Percentiles rank a stretch among this genome's conserved stretches.
Conservation (phyloP, 2,113 vertebrate species). For the Pithys albifrons region DNA sequence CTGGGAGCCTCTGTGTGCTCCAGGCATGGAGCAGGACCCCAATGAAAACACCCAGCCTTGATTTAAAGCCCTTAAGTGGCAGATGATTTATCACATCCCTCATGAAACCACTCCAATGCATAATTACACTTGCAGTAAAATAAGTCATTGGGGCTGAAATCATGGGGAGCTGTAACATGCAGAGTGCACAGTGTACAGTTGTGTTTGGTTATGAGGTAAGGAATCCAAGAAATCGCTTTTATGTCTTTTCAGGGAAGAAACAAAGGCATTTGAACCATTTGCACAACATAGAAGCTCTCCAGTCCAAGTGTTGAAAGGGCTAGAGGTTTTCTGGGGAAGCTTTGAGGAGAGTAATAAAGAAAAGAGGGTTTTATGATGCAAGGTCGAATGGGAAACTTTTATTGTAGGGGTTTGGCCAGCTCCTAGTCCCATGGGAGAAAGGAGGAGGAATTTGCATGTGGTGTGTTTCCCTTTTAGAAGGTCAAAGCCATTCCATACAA, state of each 20-base stretch:
- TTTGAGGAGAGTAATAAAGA: conserved; percentile 25
- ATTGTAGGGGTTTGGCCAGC: not conserved
- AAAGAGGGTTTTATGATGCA: not conserved
- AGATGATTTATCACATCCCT: conserved; percentile 20
- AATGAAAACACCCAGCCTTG: not conserved
- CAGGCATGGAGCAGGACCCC: not conserved
- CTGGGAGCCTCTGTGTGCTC: not conserved
- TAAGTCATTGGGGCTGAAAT: not conserved
- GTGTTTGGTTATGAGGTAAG: not conserved
- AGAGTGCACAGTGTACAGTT: not conserved
- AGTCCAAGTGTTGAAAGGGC: not conserved
- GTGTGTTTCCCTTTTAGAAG: not conserved
- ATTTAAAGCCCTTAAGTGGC: conserved; percentile 2
- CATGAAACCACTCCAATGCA: not conserved
- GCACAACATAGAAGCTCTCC: not conserved
- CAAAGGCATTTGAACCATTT: not conserved
- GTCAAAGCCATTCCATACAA: conserved; percentile 42
- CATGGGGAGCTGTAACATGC: not conserved
- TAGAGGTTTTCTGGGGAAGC: conserved; percentile 4
- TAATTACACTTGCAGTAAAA: conserved; percentile 40
- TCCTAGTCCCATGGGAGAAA: not conserved
- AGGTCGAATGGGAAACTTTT: not conserved
- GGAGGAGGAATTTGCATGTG: not conserved
- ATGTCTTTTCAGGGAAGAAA: conserved; percentile 22
- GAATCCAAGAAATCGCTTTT: not conserved